phyloP scores from a whole-genome alignment of 2,113 vertebrate species.

The Columba janthina region DNA sequence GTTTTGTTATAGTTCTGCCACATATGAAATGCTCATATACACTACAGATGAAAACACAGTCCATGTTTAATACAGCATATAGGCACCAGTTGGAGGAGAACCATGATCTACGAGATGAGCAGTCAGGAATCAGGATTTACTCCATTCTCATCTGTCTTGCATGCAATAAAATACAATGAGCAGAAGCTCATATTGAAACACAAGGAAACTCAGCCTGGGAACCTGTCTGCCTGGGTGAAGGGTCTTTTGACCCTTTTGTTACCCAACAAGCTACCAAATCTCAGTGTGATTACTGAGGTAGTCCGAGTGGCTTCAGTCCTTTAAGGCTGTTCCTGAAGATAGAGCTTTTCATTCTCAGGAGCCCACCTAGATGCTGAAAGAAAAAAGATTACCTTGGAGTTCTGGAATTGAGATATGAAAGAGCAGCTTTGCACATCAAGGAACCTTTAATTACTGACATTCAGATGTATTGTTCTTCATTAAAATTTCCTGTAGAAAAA shows the following conservation, averaged over 20 bases:
- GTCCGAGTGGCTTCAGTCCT: neutral
- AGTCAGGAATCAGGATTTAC: neutral
- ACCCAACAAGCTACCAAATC: fast-evolving
- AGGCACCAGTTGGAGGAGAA: neutral
- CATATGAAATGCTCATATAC: neutral
- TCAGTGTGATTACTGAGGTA: neutral
- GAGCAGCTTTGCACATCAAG: neutral
- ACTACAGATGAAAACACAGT: neutral
- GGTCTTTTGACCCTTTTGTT: neutral
- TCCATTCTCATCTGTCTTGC: neutral
- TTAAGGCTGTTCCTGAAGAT: neutral
- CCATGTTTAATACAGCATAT: neutral
- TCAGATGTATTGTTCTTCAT: neutral
- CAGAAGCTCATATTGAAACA: neutral
- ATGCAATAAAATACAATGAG: neutral
- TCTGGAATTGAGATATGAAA: neutral
- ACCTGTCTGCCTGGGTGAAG: neutral
- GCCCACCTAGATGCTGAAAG: neutral
- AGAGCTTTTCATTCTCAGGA: neutral
- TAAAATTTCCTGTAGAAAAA: neutral
- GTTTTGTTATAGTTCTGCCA: neutral
- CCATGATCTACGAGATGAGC: neutral
- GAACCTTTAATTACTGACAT: neutral
- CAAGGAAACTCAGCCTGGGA: neutral
- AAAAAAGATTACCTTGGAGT: neutral